These are phyloP conservation scores for Martes flavigula DNA, from an alignment of 2,797 vertebrate species.

Conservation along the genomic window DNA sequence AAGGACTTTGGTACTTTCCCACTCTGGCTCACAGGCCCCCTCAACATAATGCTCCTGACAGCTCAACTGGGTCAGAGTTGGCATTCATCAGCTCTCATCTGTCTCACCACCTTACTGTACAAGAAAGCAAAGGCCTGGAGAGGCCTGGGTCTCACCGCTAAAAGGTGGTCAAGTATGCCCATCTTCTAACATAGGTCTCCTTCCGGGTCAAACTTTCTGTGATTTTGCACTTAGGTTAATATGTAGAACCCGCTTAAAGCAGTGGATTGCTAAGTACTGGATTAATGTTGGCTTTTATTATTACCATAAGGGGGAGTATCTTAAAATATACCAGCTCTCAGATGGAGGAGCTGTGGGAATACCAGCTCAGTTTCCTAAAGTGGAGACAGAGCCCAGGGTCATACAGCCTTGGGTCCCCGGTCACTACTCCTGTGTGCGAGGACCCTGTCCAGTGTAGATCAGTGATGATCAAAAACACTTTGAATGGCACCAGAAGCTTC, in stretches of 20 bases:
- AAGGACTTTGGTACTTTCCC: background rate
- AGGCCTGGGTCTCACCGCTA: background rate
- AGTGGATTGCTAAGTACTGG: background rate
- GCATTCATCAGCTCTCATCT: background rate
- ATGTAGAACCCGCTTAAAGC: background rate
- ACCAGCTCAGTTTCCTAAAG: constrained; percentile 39
- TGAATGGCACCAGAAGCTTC: constrained; percentile 80
- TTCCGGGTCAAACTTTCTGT: background rate
- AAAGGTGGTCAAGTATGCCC: background rate
- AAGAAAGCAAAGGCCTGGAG: background rate
- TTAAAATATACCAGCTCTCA: background rate
- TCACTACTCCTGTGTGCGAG: constrained; percentile 80
- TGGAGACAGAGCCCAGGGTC: background rate
- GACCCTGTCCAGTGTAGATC: constrained; percentile 78
- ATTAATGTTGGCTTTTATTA: background rate
- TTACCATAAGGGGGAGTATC: background rate
- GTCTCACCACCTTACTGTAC: background rate
- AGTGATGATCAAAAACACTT: constrained; percentile 82
- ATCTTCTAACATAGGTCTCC: background rate
- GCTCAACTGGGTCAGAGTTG: background rate
- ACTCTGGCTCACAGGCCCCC: background rate
- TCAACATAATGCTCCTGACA: background rate
- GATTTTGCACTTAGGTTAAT: background rate
- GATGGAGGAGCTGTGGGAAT: background rate
- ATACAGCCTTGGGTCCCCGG: constrained; percentile 74